These are phyloP conservation scores for Phaenicophaeus curvirostris DNA, from an alignment of 2,797 vertebrate species.

Conservation along the genomic window DNA sequence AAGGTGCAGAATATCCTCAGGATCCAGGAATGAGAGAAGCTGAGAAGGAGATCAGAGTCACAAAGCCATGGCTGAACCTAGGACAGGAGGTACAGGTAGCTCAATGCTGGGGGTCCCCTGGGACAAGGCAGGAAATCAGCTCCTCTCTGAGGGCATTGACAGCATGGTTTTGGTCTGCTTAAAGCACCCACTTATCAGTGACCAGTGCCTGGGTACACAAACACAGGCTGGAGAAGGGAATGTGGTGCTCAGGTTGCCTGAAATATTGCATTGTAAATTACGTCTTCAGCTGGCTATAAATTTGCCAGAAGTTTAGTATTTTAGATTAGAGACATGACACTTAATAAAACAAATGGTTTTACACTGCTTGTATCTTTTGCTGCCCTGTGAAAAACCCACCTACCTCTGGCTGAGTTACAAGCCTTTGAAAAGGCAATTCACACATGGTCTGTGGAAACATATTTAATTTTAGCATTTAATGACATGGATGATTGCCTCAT, in stretches of 20 bases:
- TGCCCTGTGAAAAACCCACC: constrained; percentile 20
- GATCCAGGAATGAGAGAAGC: accelerated
- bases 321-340: constrained; percentile 45
- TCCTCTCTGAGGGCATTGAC: neutral
- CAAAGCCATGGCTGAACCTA: neutral
- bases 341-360: constrained; percentile 62
- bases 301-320: constrained; percentile 35
- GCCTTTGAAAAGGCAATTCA: constrained; percentile 59
- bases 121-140: neutral
- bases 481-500: neutral
- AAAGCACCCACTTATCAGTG: neutral
- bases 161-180: neutral
- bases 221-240: neutral
- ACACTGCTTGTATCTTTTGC: constrained; percentile 2
- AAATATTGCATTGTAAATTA: constrained; percentile 42
- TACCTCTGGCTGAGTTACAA: constrained; percentile 36
- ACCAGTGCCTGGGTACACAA: neutral
- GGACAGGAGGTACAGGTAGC: neutral
- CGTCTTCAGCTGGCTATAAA: constrained; percentile 33
- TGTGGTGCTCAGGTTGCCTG: neutral
- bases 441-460: constrained; percentile 2
- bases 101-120: neutral
- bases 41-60: accelerated
- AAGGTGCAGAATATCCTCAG: accelerated
- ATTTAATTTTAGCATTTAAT: constrained; percentile 44